A percentile compares a stretch with the other conserved stretches of the same genome.
Evolutionary conservation across 2,888 invertebrate genomes (phyloP).

Genomic region (Liodrosophila aerea): DNA sequence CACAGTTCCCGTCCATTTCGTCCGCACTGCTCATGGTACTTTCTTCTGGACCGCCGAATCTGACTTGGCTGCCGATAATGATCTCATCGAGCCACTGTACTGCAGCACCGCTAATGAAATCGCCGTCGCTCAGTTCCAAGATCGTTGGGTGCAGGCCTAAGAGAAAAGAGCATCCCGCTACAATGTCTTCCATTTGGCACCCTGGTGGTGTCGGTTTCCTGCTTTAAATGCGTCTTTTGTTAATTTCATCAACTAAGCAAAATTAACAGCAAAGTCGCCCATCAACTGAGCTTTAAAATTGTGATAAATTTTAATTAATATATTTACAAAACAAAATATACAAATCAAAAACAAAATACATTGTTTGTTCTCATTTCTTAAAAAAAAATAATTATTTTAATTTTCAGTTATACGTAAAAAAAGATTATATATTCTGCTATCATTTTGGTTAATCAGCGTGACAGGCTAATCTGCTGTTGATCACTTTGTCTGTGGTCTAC

Average conservation of each 20-base stretch:
- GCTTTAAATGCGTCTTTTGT: constrained; percentile 70
- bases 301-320: constrained; percentile 66
- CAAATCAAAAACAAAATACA: constrained; percentile 38
- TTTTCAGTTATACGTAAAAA: constrained; percentile 29
- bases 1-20: constrained; percentile 88
- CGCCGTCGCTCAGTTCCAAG: constrained; percentile 75
- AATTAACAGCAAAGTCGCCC: constrained; percentile 68
- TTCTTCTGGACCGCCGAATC: constrained; percentile 91
- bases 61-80: constrained; percentile 79
- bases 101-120: constrained; percentile 80
- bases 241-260: constrained; percentile 42
- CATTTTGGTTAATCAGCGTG: constrained; percentile 56
- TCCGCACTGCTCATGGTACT: constrained; percentile 90
- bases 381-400: constrained; percentile 14
- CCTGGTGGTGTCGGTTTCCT: constrained; percentile 42
- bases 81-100: constrained; percentile 78
- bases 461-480: constrained; percentile 54
- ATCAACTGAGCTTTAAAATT: constrained; percentile 71
- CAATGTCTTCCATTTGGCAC: constrained; percentile 63
- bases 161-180: constrained; percentile 25
- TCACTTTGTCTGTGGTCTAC: constrained; percentile 31
- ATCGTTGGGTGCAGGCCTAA: constrained; percentile 89
- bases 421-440: constrained; percentile 16
- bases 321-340: constrained; percentile 56
- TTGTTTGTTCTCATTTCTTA: constrained; percentile 31